These are phyloP conservation scores for Meiosimyza platycephala DNA, from an alignment of 2,888 invertebrate genomes.

Conservation along the genomic window DNA sequence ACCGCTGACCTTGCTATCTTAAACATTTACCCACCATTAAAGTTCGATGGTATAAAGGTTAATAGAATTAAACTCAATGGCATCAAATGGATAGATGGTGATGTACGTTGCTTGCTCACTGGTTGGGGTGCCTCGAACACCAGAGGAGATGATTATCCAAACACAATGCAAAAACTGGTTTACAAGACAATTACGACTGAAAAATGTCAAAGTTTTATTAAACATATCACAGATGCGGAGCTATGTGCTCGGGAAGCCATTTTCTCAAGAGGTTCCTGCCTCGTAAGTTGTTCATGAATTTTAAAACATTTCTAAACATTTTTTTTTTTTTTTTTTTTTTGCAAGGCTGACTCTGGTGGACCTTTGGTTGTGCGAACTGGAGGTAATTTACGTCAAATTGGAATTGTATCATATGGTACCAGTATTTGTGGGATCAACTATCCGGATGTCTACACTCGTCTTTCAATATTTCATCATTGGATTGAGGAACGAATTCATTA, in stretches of 20 bases:
- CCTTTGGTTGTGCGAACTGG: slow-evolving; percentile 48
- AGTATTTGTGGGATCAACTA: slow-evolving; percentile 36
- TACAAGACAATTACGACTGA: no score
- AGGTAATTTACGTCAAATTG: slow-evolving; percentile 42
- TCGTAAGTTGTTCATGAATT: slow-evolving; percentile 39
- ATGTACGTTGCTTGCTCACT: slow-evolving; percentile 38
- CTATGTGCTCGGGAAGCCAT: slow-evolving; percentile 3
- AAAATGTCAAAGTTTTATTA: no score
- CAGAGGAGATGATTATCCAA: no score
- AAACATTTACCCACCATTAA: slow-evolving; percentile 42
- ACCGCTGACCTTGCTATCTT: slow-evolving; percentile 49
- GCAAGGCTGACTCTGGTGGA: slow-evolving; percentile 55
- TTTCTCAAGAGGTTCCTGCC: slow-evolving; percentile 50
- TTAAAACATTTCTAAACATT: no score
- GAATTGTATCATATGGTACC: slow-evolving; percentile 53
- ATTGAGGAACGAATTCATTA: slow-evolving; percentile 42
- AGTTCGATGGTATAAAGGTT: slow-evolving; percentile 48
- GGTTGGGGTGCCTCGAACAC: slow-evolving; percentile 48
- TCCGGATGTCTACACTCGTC: slow-evolving; percentile 47
- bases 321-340: not conserved
- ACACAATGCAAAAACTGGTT: no score
- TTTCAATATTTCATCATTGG: slow-evolving; percentile 49
- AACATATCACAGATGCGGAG: no score
- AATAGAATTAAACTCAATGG: slow-evolving; percentile 50
- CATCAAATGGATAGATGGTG: slow-evolving; percentile 35